Evolutionary conservation across 2,113 vertebrate genomes (phyloP), one percentile per base, ranked within the genome.

Genomic region (Patagioenas fasciata): DNA sequence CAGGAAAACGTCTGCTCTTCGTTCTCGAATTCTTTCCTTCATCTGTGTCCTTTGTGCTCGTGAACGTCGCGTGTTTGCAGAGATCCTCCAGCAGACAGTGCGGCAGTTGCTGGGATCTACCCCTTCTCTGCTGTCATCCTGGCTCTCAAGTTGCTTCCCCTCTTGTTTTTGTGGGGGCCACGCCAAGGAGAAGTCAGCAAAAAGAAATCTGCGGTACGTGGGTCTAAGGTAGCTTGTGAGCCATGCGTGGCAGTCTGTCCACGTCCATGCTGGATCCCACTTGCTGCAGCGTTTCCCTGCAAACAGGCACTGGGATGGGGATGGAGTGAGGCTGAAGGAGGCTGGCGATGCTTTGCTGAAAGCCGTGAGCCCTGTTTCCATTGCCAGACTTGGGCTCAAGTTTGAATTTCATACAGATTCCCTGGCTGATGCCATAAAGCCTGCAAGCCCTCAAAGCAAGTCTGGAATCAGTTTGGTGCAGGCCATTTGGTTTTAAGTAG

Each of bases 221-320:
- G 29, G 16, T 60, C 34, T 50, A 0, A 8, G 53, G 44, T 6
- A 18, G 28, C 17, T 48, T 58, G 11, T 16, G 54, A 80, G 54
- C 82, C 2, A 1, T 10, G 16, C 4, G 8, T 0, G 7, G 72
- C 10, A 1, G 17, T 15, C 57, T 40, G 51, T 53, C 44, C 40
- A 21, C 1, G 4, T 29, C 50, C 5, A 1, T 9, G 13, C 38
- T 42, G 50, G 26, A 38, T 21, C 28, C 34, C 0, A 0, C 20
- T 26, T 25, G 31, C 15, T 6, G 51, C 25, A 29, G 62, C 2
- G 8, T 21, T 57, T 80, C 32, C 58, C 21, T 5, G 34, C 62
- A 86, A 62, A 19, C 34, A 50, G 34, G 23, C 38, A 7, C 19
- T 2, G 23, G 29, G 65, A 18, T 38, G 78, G 61, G 48, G 50